Evolutionary conservation across 2,113 vertebrate genomes (phyloP), one percentile per base, ranked within the genome.

Genomic region (Gambusia holbrooki): DNA sequence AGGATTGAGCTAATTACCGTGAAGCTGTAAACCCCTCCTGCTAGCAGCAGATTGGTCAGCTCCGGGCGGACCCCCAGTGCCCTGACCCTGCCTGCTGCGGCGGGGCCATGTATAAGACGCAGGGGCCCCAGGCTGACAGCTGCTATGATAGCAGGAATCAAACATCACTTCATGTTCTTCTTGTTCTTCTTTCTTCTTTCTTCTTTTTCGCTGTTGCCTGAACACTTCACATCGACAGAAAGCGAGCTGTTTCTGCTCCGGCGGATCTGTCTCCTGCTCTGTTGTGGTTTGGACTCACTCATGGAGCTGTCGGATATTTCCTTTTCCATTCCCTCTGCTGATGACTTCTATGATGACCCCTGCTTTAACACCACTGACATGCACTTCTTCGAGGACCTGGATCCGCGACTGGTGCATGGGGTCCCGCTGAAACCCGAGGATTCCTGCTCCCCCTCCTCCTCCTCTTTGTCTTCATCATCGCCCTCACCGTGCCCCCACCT

Each of bases 321-420:
- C 61, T 97, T 98, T 85, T 95, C 96, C 84, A 96, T 98, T 77
- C 66, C 95, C 0, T 91, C 94, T 0, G 88, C 95, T 0, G 97
- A 98, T 1, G 96, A 99, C 84, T 96, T 99, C 90, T 99, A 98
- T 1, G 51, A 58, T 58, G 97, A 99, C 84, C 96, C 97, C 5
- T 98, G 96, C 93, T 98, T 99, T 91, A 96, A 95, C 89, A 96
- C 96, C 2, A 93, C 94, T 0, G 97, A 99, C 93, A 95, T 99
- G 94, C 96, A 96, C 90, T 98, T 99, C 84, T 99, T 99, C 1
- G 97, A 99, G 64, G 97, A 99, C 89, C 92, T 98, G 92, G 98
- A 98, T 84, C 93, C 96, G 2, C 94, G 97, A 81, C 93, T 98
- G 51, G 94, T 96, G 81, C 96, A 97, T 28, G 95, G 95, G 29